Conservation (phyloP, 2,888 invertebrate species). For the Trilocha varians region DNA sequence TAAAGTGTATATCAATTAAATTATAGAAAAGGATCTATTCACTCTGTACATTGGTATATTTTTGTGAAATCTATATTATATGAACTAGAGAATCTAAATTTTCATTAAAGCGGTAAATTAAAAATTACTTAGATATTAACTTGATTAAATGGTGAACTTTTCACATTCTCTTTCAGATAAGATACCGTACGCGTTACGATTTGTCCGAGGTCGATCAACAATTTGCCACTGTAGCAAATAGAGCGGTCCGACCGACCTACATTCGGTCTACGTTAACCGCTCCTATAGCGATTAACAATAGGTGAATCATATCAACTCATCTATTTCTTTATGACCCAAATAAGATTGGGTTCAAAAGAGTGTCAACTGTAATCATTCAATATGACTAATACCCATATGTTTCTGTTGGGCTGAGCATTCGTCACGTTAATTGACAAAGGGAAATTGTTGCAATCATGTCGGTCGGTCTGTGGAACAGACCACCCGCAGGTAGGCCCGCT, state of each 20-base stretch:
- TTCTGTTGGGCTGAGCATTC: slow-evolving; percentile 13
- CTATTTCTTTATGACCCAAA: slow-evolving; percentile 37
- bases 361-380: slow-evolving; percentile 4
- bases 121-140: no score
- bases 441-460: slow-evolving; percentile 11
- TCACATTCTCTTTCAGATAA: slow-evolving; percentile 37
- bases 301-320: slow-evolving; percentile 48
- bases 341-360: slow-evolving; percentile 18
- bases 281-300: slow-evolving; percentile 62
- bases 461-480: slow-evolving; percentile 42
- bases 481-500: slow-evolving; percentile 45
- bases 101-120: no score
- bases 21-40: no score
- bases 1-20: no score
- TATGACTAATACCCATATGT: slow-evolving; percentile 1
- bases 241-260: slow-evolving; percentile 67
- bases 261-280: slow-evolving; percentile 53
- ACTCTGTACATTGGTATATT: no score
- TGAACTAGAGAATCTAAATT: no score
- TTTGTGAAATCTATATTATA: no score
- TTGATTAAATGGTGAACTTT: slow-evolving; percentile 4
- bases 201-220: slow-evolving; percentile 63
- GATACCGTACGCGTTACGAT: slow-evolving; percentile 51
- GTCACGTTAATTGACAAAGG: slow-evolving; percentile 11
- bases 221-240: slow-evolving; percentile 65